Evolutionary conservation across 2,113 vertebrate species (phyloP).

Genomic region (Paraplagusia blochii): DNA sequence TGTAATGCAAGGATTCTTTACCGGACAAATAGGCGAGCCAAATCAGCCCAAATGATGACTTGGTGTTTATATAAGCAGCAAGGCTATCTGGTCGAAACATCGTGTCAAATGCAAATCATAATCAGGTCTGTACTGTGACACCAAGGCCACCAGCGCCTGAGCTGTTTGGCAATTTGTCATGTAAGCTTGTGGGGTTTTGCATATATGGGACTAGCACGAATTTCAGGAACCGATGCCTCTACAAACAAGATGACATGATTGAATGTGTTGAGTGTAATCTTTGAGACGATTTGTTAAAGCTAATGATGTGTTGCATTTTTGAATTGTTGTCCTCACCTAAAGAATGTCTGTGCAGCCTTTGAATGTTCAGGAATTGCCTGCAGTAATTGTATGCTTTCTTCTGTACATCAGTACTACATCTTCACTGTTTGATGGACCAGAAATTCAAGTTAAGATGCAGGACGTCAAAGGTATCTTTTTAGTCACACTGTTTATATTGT

Average conservation of each 20-base stretch:
- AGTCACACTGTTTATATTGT: too few species aligned
- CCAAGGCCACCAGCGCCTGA: constrained; percentile 39
- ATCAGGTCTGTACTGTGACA: constrained; percentile 54
- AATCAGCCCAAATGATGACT: constrained; percentile 70
- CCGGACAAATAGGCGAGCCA: constrained; percentile 46
- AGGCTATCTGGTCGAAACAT: constrained; percentile 43
- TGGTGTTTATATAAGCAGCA: constrained; percentile 62
- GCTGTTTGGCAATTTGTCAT: constrained; percentile 37
- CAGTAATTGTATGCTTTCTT: too few species aligned
- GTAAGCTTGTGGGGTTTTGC: constrained; percentile 50
- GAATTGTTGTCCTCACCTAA: too few species aligned
- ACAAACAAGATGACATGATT: constrained; percentile 45
- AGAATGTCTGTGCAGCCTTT: too few species aligned
- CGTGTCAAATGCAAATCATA: constrained; percentile 68
- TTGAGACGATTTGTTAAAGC: not conserved
- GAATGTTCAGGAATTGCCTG: too few species aligned
- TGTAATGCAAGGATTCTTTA: not conserved
- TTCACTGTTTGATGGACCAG: not conserved
- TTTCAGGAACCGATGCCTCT: constrained; percentile 44
- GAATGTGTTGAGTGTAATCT: constrained; percentile 50
- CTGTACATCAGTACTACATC: not conserved
- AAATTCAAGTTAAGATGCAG: constrained; percentile 6
- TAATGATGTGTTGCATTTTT: too few species aligned
- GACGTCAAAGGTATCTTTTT: not conserved
- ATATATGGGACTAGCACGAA: constrained; percentile 44